Evolutionary conservation across 2,113 vertebrate species (phyloP), one percentile per base, ranked within the genome.

Genomic region (Elephas maximus): DNA sequence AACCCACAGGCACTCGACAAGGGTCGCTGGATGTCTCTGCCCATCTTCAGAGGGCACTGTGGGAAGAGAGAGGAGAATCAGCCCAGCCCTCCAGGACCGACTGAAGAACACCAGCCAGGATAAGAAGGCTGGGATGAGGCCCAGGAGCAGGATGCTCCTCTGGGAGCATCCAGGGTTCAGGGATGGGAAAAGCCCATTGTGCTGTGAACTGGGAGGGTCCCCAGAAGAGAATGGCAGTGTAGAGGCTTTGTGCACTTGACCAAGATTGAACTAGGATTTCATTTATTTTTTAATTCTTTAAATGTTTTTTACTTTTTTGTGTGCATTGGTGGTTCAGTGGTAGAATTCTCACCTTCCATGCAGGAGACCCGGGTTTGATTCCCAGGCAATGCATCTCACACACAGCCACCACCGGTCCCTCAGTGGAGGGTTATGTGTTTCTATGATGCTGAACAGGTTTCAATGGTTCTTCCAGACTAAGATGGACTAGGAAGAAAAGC

Each of bases 61-160:
- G 3, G 23, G 28, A 41, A 82, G n/a, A 6, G 5, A 2, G 51
- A 48, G 14, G 37, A 48, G 28, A 88, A 57, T 8, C 71, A 14
- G 0, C 41, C 10, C 1, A 24, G 15, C 45, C 37, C 44, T 65
- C 44, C 53, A 2, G 0, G 1, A 17, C 11, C n/a, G 6, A 6
- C 20, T 73, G n/a, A 44, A 57, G 60, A 30, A 48, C 28, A 48
- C 90, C 76, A 57, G 26, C 23, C 21, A 15, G 83, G 17, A 30
- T 23, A 12, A 33, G 76, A 28, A 88, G 69, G 23, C 44, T 4
- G n/a, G 2, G 0, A 6, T 11, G 83, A 44, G 71, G 6, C 37
- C 48, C n/a, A 24, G 30, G 37, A 69, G 30, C 77, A 69, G 24
- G 14, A 6, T 37, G 37, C 37, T 60, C 17, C 8, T 74, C 15